Evolutionary conservation across 2,888 invertebrate genomes (phyloP).

Genomic region (Esperia sulphurella): DNA sequence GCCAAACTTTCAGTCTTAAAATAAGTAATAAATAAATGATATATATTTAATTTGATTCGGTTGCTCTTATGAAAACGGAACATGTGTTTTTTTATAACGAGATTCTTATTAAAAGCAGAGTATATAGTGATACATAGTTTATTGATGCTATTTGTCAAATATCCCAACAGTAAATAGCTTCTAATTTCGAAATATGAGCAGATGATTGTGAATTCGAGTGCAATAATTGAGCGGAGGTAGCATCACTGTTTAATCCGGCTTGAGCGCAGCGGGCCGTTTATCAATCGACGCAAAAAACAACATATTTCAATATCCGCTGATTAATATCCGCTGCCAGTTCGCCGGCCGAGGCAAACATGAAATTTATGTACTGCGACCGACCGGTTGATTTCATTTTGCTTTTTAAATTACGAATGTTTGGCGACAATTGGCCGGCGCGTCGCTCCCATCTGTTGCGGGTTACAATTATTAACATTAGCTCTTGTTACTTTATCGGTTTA

Average conservation of each 20-base stretch:
- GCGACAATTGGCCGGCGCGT: conserved; percentile 66
- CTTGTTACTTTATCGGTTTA: conserved; percentile 28
- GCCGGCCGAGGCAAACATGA: conserved; percentile 73
- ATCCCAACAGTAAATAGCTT: too few relatives aligned
- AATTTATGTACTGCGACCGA: conserved; percentile 78
- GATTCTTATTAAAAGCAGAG: too few relatives aligned
- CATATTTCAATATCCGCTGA: conserved; percentile 79
- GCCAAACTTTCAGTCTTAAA: too few relatives aligned
- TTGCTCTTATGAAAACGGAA: too few relatives aligned
- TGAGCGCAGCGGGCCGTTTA: conserved; percentile 64
- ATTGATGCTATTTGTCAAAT: too few relatives aligned
- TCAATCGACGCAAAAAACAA: conserved; percentile 77
- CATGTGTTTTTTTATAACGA: too few relatives aligned
- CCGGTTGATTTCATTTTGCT: conserved; percentile 75
- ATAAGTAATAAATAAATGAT: too few relatives aligned
- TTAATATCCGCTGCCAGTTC: conserved; percentile 77
- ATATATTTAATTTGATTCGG: too few relatives aligned
- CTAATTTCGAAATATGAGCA: too few relatives aligned
- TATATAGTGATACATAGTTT: too few relatives aligned
- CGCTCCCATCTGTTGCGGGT: conserved; percentile 71
- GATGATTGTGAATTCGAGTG: neutral
- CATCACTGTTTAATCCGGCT: conserved; percentile 68
- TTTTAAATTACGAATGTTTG: conserved; percentile 77
- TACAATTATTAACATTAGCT: conserved; percentile 61
- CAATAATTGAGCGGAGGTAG: conserved; percentile 25